Base-by-base conservation (phyloP, 2,888 invertebrate genomes). In the Eupelmus urozonus region DNA sequence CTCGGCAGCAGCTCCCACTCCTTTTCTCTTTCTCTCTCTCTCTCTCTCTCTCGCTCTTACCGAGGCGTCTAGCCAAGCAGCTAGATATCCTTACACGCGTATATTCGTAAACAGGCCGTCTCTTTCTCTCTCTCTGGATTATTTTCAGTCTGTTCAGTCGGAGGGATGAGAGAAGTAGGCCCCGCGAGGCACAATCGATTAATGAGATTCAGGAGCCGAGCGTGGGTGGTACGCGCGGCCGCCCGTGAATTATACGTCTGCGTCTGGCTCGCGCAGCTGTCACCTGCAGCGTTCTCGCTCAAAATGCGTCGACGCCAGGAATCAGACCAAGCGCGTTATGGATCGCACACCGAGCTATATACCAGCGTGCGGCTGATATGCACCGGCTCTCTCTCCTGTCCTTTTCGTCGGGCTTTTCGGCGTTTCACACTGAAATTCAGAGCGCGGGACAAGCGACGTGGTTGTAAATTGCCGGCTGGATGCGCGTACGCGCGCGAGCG, bases 131-230 rank as follows among this genome's bases (percentile, higher is more conserved):
- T 34, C 9, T 34, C 9, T 34, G 3, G 3, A 9, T 34, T 34
- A 3, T 34, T 34, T 34, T 9, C 34, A n/a, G n/a, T 34, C 9
- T 34, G 34, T 34, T 34, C 34, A 5, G 5, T 34, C 42, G 5
- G 55, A 16, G 55, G 59, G 29, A 70, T 29, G 20, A 49, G 49
- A 16, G 55, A 49, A 20, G 59, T 29, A 18, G 29, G 49, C 18
- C 2, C 11, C 5, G 5, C 7, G 45, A 16, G 45, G 53, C 18
- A 2, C 16, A 20, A 70, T 70, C 70, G 70, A 70, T 70, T 59
- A 20, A 23, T 60, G 59, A 57, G 59, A 70, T 70, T 49, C 59
- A 27, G 49, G 7, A 18, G 11, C 11, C 1, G 59, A 20, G 5
- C 4, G 53, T 3, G 20, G 29, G 5, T 9, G 27, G n/a, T 5